These are phyloP conservation scores for Leptoteleia sp. DNA, from an alignment of 1,140 invertebrate species.

Conservation along the genomic window DNA sequence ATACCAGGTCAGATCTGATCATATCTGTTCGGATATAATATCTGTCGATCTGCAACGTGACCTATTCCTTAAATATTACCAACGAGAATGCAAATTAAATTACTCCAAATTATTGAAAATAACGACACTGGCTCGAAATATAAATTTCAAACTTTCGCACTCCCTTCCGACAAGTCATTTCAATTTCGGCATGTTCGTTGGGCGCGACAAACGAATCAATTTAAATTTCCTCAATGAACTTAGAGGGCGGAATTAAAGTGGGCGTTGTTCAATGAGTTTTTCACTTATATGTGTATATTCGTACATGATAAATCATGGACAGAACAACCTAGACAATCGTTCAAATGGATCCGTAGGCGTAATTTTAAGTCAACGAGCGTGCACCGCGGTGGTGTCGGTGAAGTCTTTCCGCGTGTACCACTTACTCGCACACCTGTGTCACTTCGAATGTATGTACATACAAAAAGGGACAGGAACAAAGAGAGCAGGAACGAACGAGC, in stretches of 20 bases:
- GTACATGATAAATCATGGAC: constrained; percentile 2
- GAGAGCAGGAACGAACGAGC: too few relatives aligned
- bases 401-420: constrained; percentile 17
- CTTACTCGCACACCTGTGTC: constrained; percentile 23
- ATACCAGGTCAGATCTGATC: too few relatives aligned
- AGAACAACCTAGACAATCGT: constrained; percentile 40
- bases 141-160: too few relatives aligned
- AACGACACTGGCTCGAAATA: too few relatives aligned
- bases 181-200: too few relatives aligned
- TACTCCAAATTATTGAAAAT: too few relatives aligned
- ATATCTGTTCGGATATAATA: too few relatives aligned
- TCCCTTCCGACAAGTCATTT: too few relatives aligned
- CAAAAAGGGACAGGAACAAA: too few relatives aligned
- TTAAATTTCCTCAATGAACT: background rate
- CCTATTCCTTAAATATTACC: too few relatives aligned
- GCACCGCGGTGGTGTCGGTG: constrained; percentile 4
- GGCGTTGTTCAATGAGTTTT: constrained; percentile 20
- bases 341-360: constrained; percentile 29
- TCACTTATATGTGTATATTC: constrained; percentile 28
- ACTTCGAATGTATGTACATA: constrained; percentile 37
- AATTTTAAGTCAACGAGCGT: constrained; percentile 24
- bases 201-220: background rate
- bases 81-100: too few relatives aligned
- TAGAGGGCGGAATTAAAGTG: background rate
- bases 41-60: too few relatives aligned